A percentile compares a stretch with the other conserved stretches of the same genome.
These are phyloP conservation scores for Saimiri boliviensis DNA, from an alignment of 2,113 vertebrate species.

Conservation along the genomic window DNA sequence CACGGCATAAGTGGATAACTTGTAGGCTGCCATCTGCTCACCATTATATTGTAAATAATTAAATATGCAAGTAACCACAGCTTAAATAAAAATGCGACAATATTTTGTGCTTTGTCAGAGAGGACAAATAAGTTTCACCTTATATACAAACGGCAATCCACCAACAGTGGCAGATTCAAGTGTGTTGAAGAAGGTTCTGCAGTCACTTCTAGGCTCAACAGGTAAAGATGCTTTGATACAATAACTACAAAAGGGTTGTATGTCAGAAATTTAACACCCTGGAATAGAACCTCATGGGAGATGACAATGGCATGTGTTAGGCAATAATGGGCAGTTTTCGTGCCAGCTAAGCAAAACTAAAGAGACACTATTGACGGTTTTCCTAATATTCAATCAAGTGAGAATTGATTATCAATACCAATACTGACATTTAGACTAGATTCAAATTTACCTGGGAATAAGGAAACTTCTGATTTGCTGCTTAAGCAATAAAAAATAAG, in stretches of 20 bases:
- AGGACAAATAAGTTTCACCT: conserved; percentile 14
- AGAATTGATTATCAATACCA: conserved; percentile 17
- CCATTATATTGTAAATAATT: conserved; percentile 65
- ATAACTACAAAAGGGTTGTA: neutral
- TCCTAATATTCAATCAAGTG: neutral
- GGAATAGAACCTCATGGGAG: neutral
- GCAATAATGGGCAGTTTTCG: neutral
- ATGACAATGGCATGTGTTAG: neutral
- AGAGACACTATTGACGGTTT: neutral
- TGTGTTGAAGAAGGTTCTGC: neutral
- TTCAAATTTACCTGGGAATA: neutral
- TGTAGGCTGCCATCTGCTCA: conserved; percentile 39
- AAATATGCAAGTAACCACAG: conserved; percentile 42
- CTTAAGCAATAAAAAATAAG: neutral
- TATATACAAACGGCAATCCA: neutral
- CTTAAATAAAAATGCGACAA: conserved; percentile 55
- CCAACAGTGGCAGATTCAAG: neutral
- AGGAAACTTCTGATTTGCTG: neutral
- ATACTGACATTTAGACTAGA: neutral
- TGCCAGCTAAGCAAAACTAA: neutral
- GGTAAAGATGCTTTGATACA: neutral
- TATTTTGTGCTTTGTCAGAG: neutral
- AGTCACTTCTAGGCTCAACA: neutral
- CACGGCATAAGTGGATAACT: conserved; percentile 56
- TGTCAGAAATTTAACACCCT: neutral